Base-by-base conservation (phyloP, 2,888 invertebrate genomes). In the Mesodorylaimus sp. region DNA sequence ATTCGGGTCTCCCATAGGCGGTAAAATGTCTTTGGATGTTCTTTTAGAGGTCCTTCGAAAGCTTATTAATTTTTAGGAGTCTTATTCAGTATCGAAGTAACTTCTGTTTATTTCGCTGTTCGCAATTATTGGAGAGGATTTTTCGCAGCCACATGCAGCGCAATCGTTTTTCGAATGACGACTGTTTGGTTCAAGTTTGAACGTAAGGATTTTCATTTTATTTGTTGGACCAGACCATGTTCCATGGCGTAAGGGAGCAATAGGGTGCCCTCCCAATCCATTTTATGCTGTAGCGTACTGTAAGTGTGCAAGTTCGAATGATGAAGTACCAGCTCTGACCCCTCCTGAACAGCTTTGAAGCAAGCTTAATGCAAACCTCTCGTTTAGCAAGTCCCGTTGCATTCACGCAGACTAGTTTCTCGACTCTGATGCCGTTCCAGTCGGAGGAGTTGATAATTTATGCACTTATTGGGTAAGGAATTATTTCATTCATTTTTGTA, bases 11-110 rank as follows among this genome's bases (percentile, higher is more conserved):
- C 93, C 93, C 0, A 87, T 93, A 25, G 91, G 93, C 66, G 91
- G 95, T 60, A 32, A 16, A 32, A 32, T 10, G 32, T 32, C 10
- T 16, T n/a, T n/a, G n/a, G n/a, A n/a, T n/a, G n/a, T n/a, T n/a
- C n/a, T n/a, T n/a, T n/a, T n/a, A n/a, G n/a, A n/a, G n/a, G n/a
- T n/a, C n/a, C n/a, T n/a, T n/a, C n/a, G n/a, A n/a, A n/a, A n/a
- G 32, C 10, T 16, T 32, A 10, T 32, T 32, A n/a, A 13, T 21
- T 38, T 36, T 3, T 61, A 68, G 89, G 95, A 58, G 95, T 97
- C 0, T 73, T 97, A 50, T 97, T 97, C 72, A 93, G 93, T 60
- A 95, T 97, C 60, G 95, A 97, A 76, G 95, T 95, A 72, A 97
- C 95, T 24, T 88, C 95, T 0, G 91, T 89, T 1, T 95, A 93